These are phyloP conservation scores for Delphinapterus leucas DNA, from an alignment of 2,113 vertebrate species.

Conservation along the genomic window DNA sequence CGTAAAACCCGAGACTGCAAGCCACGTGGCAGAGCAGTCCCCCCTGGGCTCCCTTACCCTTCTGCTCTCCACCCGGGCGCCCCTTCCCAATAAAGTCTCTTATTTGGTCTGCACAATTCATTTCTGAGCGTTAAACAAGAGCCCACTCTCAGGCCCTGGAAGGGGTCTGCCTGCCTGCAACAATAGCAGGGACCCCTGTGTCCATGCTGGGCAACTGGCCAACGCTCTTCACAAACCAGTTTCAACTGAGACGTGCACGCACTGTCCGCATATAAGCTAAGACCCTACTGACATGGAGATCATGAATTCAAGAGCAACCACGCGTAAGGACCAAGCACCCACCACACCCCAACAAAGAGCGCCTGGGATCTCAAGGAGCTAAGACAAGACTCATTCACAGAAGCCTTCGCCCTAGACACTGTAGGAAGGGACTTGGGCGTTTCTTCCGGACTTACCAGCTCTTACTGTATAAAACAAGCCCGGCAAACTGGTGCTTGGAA, in stretches of 20 bases:
- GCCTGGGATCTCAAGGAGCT: not conserved
- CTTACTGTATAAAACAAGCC: not conserved
- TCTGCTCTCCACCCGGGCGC: too few species aligned
- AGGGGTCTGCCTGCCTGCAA: too few species aligned
- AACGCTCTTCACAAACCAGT: too few species aligned
- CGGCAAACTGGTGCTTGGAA: not conserved
- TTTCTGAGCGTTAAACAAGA: too few species aligned
- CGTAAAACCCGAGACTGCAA: too few species aligned
- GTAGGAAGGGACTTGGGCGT: not conserved
- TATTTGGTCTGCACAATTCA: too few species aligned
- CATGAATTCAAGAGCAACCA: not conserved
- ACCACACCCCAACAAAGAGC: not conserved
- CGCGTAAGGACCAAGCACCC: fast-evolving
- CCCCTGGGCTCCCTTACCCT: too few species aligned
- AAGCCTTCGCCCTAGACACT: fast-evolving
- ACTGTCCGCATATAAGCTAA: fast-evolving
- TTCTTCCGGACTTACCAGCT: too few species aligned
- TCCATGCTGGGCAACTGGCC: fast-evolving
- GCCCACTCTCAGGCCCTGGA: too few species aligned
- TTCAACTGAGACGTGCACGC: not conserved
- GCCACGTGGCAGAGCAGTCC: too few species aligned
- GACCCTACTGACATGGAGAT: not conserved
- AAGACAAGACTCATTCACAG: not conserved
- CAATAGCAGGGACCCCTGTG: too few species aligned
- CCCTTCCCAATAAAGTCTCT: too few species aligned